Conservation (phyloP, 2,797 vertebrate genomes). For the Leucoraja ocellata region DNA sequence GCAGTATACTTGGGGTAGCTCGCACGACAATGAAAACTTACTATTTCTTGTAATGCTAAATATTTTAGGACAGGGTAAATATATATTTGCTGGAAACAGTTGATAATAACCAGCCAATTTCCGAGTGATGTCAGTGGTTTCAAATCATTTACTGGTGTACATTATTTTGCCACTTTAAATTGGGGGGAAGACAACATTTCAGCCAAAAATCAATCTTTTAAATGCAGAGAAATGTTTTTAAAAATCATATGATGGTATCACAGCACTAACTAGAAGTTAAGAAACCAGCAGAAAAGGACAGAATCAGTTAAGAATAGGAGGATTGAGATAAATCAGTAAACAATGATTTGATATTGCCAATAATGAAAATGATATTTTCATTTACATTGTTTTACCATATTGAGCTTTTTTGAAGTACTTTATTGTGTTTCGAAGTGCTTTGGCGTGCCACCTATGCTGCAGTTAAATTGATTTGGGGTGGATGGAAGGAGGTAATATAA, state of each 20-base stretch:
- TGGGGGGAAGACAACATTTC: neutral
- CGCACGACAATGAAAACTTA: neutral
- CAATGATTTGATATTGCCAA: neutral
- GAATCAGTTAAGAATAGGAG: neutral
- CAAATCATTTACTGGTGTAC: neutral
- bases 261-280: neutral
- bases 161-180: neutral
- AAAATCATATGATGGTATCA: neutral
- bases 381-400: neutral
- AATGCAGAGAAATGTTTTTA: neutral
- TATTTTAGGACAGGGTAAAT: neutral
- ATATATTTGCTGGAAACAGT: neutral
- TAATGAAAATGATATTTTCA: neutral
- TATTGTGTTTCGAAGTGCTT: neutral
- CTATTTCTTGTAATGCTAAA: conserved; percentile 8
- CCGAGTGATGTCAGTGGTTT: neutral
- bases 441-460: neutral
- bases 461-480: neutral
- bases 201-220: neutral
- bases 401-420: neutral
- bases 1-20: neutral
- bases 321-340: neutral
- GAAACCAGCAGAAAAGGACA: neutral
- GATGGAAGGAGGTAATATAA: neutral
- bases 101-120: conserved; percentile 3